Base-by-base conservation (phyloP, 2,888 invertebrate genomes). In the Conops quadrifasciatus region DNA sequence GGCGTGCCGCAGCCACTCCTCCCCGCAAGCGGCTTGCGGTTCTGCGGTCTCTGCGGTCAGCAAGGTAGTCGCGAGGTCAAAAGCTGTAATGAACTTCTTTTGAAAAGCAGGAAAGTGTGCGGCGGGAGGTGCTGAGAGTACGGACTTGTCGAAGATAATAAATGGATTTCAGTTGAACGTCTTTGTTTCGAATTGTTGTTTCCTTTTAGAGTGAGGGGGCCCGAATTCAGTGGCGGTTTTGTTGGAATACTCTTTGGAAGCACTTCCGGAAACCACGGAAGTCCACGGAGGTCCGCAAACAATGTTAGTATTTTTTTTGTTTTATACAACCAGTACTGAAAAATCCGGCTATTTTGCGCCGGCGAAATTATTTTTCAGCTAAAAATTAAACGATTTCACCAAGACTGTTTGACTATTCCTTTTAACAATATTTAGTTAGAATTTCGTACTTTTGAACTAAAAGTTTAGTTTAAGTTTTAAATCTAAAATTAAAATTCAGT, bases 1-100 rank as follows among this genome's bases (percentile, higher is more conserved):
- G 64, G 16, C 28, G 51, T 36, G 16, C 51, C 26, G 51, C 28
- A 24, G 64, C 26, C 36, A 43, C 19, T 28, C 45, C 51, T 65
- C 56, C 53, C n/a, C 49, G 45, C n/a, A 36, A 60, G 49, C 49
- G 60, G 59, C 45, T 60, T 68, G 67, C 21, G 60, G 67, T 68
- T 30, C 53, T 49, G 56, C 15, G 36, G 7, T 56, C 36, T 13
- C 26, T 36, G 66, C 36, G 66, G 53, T 36, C 51, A 56, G n/a
- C 21, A 65, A 45, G 24, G 19, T 28, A 15, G 43, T 13, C 43
- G 36, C 53, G 36, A 53, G 66, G 56, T 53, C 43, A 64, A 19
- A 56, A 16, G 53, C 28, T 36, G 36, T 53, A 47, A n/a, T 26
- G n/a, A 15, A 1, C 15, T 26, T 30, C n/a, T 24, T 16, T 16